Evolutionary conservation across 2,113 vertebrate species (phyloP).

Genomic region (Halcyon malimbica): DNA sequence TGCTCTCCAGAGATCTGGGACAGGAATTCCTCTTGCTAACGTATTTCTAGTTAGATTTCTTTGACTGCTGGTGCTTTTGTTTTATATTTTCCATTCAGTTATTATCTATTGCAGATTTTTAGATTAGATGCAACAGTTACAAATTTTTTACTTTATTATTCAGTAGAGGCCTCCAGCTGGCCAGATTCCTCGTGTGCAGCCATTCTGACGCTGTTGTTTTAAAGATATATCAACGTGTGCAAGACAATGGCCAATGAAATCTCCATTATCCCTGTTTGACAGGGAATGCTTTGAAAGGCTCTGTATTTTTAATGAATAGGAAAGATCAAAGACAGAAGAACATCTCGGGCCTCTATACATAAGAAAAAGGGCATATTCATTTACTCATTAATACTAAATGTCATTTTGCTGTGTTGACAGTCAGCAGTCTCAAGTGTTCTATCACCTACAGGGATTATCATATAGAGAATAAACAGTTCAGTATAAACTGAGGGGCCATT

Average conservation of each 20-base stretch:
- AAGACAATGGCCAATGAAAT: slow-evolving; percentile 1
- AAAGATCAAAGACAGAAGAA: slow-evolving; percentile 15
- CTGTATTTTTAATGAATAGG: slow-evolving; percentile 9
- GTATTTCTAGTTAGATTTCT: not conserved
- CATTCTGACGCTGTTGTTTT: slow-evolving; percentile 10
- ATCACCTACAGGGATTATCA: slow-evolving; percentile 45
- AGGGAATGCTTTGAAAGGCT: slow-evolving; percentile 7
- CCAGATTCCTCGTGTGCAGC: slow-evolving; percentile 21
- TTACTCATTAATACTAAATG: not conserved
- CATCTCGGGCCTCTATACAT: not conserved
- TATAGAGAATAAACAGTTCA: slow-evolving; percentile 30
- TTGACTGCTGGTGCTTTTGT: not conserved
- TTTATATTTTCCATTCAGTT: not conserved
- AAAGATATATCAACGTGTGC: not conserved
- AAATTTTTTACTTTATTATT: slow-evolving; percentile 28
- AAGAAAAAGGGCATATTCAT: slow-evolving; percentile 24
- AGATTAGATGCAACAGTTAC: not conserved
- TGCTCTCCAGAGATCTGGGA: not conserved
- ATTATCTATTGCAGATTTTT: slow-evolving; percentile 25
- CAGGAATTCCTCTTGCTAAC: not conserved
- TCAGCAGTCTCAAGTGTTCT: not conserved
- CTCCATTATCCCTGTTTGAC: slow-evolving; percentile 21
- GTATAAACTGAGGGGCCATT: not conserved
- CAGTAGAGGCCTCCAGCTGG: not conserved
- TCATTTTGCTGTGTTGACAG: not conserved